Base-by-base conservation (phyloP, 92 coral and sea anemone species). In the Montipora capitata region DNA sequence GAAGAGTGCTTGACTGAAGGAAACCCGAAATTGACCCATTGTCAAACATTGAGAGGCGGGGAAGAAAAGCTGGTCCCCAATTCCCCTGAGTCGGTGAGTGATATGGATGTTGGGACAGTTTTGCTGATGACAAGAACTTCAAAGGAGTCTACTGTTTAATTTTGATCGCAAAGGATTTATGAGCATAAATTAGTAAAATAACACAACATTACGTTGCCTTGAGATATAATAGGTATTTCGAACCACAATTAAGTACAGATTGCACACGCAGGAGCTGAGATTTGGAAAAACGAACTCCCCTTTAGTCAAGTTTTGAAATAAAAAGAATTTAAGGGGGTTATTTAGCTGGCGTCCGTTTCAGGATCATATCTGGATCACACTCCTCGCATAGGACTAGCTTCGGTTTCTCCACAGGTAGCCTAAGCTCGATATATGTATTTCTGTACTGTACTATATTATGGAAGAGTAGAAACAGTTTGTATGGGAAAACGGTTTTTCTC, bases 1-100 rank as follows among this genome's bases (percentile, higher is more conserved):
- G 40, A 84, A 43, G 57, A 7, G 2, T 93, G 98, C 27, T 73
- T 86, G 10, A 16, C 71, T 14, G 81, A 82, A 5, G 73, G 17
- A 9, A 51, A 75, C 49, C 18, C 12, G 39, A 57, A 68, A 51
- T 38, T 68, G 68, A 38, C 68, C 12, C 7, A 64, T 0, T 11
- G 5, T 6, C 63, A 63, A 18, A 35, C 63, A 20, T 12, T 41
- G 13, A 48, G 48, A 65, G 1, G 20, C 52, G 52, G 14, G 20
- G 20, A 69, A 12, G 74, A 40, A 5, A 69, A 69, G 3, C 49
- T 69, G 52, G 20, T 69, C 14, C 14, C 10, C 9, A 12, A 41
- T 44, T 40, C 52, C 17, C 18, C 74, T 13, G 74, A 69, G 20
- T 12, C 44, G 5, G 13, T 1, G 4, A 67, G 41, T 38, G 45